phyloP scores from a whole-genome alignment of 1,140 invertebrate species.

The Pachyrhynchus sulphureomaculatus region DNA sequence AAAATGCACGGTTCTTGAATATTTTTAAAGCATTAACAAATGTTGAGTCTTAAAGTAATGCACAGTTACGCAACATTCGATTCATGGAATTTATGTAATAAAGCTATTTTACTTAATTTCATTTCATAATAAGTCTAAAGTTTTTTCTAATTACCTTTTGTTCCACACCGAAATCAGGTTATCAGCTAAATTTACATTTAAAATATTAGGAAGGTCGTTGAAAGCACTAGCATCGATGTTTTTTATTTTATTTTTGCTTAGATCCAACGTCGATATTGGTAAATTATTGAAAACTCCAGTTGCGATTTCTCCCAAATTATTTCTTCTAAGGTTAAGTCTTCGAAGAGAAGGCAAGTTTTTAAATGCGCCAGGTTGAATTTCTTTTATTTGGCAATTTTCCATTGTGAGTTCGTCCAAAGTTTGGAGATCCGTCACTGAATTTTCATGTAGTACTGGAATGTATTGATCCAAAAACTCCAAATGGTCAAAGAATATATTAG shows the following conservation, averaged over 20 bases:
- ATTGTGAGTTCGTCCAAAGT: slow-evolving; percentile 37
- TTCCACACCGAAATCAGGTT: slow-evolving; percentile 30
- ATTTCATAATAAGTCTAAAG: no score
- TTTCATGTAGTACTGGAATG: slow-evolving; percentile 32
- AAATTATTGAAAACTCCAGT: slow-evolving; percentile 34
- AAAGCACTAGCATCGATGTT: slow-evolving; percentile 23
- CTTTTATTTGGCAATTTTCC: slow-evolving; percentile 25
- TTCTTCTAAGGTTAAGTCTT: slow-evolving; percentile 25
- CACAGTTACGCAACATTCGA: no score
- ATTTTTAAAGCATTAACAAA: no score
- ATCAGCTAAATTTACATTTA: slow-evolving; percentile 32
- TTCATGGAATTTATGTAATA: no score
- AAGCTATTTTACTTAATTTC: no score
- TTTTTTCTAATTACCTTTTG: slow-evolving; percentile 15
- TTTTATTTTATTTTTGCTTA: slow-evolving; percentile 31
- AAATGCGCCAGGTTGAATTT: slow-evolving; percentile 34
- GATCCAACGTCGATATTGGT: slow-evolving; percentile 23
- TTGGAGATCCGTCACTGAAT: slow-evolving; percentile 31
- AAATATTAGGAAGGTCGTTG: slow-evolving; percentile 26
- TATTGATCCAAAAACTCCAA: slow-evolving; percentile 30
- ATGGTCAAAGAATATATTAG: slow-evolving; percentile 25
- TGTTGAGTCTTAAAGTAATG: no score
- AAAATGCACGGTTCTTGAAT: no score
- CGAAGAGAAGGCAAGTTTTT: slow-evolving; percentile 32
- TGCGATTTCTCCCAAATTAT: slow-evolving; percentile 24